Percentiles rank a stretch among this genome's conserved stretches.
These are phyloP conservation scores for Lophura nycthemera DNA, from an alignment of 2,113 vertebrate genomes.

Conservation along the genomic window DNA sequence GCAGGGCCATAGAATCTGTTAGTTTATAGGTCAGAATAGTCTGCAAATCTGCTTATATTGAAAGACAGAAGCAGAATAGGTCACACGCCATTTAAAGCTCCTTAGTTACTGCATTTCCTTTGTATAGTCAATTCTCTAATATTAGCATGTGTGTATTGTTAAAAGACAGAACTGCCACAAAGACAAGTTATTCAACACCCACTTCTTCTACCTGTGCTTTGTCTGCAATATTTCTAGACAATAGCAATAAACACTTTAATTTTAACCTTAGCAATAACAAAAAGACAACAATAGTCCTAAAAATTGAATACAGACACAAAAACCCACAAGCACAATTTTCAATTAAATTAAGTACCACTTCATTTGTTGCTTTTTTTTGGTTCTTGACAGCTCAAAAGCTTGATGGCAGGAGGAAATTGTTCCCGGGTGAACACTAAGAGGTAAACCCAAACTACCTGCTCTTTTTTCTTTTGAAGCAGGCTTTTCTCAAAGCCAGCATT, in stretches of 20 bases:
- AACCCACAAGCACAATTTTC: conserved; percentile 32
- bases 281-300: not conserved
- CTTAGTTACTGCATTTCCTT: not conserved
- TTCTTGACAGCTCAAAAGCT: conserved; percentile 23
- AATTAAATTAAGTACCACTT: conserved; percentile 42
- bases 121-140: not conserved
- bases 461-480: not conserved
- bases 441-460: not conserved
- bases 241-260: conserved; percentile 18
- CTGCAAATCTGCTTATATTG: not conserved
- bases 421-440: not conserved
- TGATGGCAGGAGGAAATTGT: not conserved
- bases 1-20: not conserved
- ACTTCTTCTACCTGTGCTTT: not conserved
- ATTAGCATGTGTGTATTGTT: not conserved
- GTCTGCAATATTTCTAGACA: not conserved
- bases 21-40: not conserved
- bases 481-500: not conserved
- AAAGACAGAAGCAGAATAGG: not conserved
- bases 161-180: not conserved
- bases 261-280: conserved; percentile 32
- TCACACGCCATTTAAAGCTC: not conserved
- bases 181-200: not conserved
- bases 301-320: conserved; percentile 18
- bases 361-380: not conserved